A percentile compares a stretch with the other conserved stretches of the same genome.
Conservation (phyloP, 2,113 vertebrate species). For the Periophthalmodon schlosseri region DNA sequence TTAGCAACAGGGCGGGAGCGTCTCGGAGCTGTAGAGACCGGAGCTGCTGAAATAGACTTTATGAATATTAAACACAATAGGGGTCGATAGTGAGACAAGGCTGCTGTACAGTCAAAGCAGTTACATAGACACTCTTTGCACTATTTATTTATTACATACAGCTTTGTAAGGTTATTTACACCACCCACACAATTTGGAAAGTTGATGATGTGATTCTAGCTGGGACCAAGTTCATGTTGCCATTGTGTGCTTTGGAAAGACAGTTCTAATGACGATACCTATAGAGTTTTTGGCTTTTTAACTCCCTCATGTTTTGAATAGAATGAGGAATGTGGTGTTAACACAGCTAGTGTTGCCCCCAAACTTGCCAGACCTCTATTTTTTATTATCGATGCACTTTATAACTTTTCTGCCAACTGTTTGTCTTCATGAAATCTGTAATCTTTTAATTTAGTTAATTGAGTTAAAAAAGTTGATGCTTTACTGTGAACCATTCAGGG, state of each 20-base stretch:
- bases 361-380: too few relatives aligned
- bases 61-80: slow-evolving; percentile 79
- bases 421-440: background rate
- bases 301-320: background rate
- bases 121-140: slow-evolving; percentile 21
- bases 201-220: background rate
- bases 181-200: background rate
- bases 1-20: slow-evolving; percentile 57
- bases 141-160: background rate
- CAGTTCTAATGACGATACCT: slow-evolving; percentile 1
- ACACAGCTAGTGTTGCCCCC: too few relatives aligned
- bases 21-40: slow-evolving; percentile 46
- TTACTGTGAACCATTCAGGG: too few relatives aligned
- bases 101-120: slow-evolving; percentile 54
- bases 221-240: background rate
- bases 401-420: background rate
- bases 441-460: too few relatives aligned
- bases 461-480: too few relatives aligned
- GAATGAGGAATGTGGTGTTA: too few relatives aligned
- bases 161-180: background rate
- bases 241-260: background rate
- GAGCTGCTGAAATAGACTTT: slow-evolving; percentile 79
- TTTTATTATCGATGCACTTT: too few relatives aligned
- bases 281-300: background rate
- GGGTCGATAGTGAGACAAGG: slow-evolving; percentile 69